These are phyloP conservation scores for Rhagoletis zephyria DNA, from an alignment of 1,140 invertebrate species.

Conservation along the genomic window DNA sequence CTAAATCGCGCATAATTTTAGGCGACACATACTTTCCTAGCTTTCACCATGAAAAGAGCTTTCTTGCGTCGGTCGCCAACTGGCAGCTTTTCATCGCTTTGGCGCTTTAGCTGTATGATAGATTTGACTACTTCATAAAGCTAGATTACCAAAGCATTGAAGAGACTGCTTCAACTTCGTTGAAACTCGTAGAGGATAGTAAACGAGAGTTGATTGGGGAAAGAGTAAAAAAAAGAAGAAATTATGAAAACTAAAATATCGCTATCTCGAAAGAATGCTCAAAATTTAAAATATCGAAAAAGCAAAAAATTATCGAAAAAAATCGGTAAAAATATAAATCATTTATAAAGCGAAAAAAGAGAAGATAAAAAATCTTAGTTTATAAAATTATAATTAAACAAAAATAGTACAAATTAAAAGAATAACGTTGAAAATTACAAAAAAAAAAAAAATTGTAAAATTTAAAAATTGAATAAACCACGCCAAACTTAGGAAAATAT, in stretches of 20 bases:
- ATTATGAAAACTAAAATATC: background rate
- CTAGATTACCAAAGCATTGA: conserved; percentile 94
- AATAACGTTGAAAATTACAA: too few species aligned
- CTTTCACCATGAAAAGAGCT: background rate
- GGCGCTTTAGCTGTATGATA: conserved; percentile 97
- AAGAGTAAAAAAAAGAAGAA: background rate
- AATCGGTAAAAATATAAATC: background rate
- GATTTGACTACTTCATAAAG: conserved; percentile 84
- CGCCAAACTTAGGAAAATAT: too few species aligned
- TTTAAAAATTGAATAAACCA: too few species aligned
- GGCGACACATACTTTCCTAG: background rate
- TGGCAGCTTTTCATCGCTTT: conserved; percentile 79
- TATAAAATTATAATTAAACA: background rate
- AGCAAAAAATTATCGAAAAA: background rate
- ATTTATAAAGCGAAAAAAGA: background rate
- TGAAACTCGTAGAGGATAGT: background rate
- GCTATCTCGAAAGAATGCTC: background rate
- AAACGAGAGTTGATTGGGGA: background rate
- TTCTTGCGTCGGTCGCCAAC: background rate
- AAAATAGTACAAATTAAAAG: too few species aligned
- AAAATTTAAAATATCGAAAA: background rate
- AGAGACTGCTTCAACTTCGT: conserved; percentile 59
- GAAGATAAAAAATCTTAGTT: background rate
- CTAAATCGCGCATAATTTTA: background rate
- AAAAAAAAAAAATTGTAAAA: too few species aligned